phyloP scores from a whole-genome alignment of 2,797 vertebrate genomes.

The Atherinosoma microstoma region DNA sequence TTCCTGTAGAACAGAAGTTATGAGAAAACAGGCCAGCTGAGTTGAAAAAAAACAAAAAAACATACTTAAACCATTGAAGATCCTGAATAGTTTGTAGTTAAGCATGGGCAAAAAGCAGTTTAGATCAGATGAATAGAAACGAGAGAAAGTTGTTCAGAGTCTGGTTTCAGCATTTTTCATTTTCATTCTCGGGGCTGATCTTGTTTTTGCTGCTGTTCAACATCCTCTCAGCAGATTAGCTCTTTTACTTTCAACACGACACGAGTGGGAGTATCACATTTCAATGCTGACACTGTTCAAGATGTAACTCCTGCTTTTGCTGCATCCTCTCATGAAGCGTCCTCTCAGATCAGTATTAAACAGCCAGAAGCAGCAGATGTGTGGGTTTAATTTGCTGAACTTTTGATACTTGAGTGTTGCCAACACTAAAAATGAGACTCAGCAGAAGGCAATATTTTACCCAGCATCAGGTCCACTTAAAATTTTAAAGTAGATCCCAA shows the following conservation, averaged over 20 bases:
- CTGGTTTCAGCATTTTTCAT: background rate
- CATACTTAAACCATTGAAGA: constrained; percentile 7
- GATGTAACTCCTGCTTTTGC: constrained; percentile 52
- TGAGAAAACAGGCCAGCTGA: constrained; percentile 15
- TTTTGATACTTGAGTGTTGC: constrained; percentile 2
- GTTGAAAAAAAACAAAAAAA: background rate
- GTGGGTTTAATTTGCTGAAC: constrained; percentile 46
- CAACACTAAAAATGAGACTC: constrained; percentile 22
- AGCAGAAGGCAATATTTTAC: constrained; percentile 3
- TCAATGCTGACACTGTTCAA: constrained; percentile 61
- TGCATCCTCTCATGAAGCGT: constrained; percentile 48
- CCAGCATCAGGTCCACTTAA: background rate
- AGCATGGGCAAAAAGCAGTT: background rate
- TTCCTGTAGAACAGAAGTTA: constrained; percentile 23
- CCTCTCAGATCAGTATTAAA: constrained; percentile 45
- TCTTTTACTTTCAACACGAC: constrained; percentile 50
- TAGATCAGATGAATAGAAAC: background rate
- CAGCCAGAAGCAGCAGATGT: constrained; percentile 54
- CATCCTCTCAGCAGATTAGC: constrained; percentile 48
- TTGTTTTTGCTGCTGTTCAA: constrained; percentile 32
- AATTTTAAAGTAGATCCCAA: background rate
- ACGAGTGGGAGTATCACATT: constrained; percentile 63
- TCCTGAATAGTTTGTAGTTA: background rate
- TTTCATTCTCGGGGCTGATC: constrained; percentile 13
- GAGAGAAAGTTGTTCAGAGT: background rate